Conservation (phyloP, 2,797 vertebrate species). For the Danio albolineatus region DNA sequence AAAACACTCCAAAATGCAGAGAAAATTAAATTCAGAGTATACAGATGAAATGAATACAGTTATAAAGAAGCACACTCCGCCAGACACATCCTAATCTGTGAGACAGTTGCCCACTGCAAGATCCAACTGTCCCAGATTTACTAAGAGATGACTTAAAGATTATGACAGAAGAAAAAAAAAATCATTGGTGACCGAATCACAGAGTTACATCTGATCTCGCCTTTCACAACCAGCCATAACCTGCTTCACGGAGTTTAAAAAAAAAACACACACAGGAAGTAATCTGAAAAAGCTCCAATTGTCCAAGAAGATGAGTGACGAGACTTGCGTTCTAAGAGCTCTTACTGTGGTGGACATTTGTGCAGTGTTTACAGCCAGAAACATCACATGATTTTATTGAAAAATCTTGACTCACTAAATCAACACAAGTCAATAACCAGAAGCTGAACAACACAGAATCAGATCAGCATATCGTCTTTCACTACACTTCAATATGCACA, state of each 20-base stretch:
- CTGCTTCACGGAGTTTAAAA: not conserved
- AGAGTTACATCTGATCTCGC: not conserved
- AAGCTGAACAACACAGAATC: not conserved
- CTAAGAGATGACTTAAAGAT: constrained; percentile 15
- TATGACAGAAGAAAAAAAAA: constrained; percentile 9
- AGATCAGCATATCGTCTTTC: not conserved
- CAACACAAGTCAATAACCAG: not conserved
- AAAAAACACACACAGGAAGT: constrained; percentile 29
- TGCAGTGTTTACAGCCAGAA: not conserved
- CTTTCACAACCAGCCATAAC: not conserved
- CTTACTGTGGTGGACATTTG: constrained; percentile 3
- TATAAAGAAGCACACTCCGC: not conserved
- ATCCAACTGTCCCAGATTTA: constrained; percentile 30
- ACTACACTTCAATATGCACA: constrained; percentile 16
- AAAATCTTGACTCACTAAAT: not conserved
- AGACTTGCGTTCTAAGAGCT: not conserved
- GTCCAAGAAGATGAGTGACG: not conserved
- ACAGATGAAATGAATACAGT: not conserved
- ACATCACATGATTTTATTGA: not conserved
- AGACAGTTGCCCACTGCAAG: constrained; percentile 6
- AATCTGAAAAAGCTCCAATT: constrained; percentile 23
- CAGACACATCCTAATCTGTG: constrained; percentile 11
- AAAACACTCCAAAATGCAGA: not conserved
- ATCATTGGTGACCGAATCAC: not conserved
- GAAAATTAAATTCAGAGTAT: not conserved